A percentile compares a stretch with the other conserved stretches of the same genome.
phyloP scores from a whole-genome alignment of 2,113 vertebrate species.

The Mystacornis crossleyi region DNA sequence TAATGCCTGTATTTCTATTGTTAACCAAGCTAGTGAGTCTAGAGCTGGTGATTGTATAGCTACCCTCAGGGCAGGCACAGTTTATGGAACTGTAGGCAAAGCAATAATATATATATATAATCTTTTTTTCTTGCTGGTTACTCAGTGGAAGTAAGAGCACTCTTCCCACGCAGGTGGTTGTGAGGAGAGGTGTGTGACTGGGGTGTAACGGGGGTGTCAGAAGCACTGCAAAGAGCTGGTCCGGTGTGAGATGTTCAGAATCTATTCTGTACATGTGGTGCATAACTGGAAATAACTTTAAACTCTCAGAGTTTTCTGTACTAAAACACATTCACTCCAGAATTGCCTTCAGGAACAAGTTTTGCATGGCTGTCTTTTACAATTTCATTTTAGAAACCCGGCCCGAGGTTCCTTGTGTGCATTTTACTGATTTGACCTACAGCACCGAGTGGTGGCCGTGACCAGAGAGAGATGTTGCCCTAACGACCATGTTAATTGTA shows the following conservation, averaged over 20 bases:
- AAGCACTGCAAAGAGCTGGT: not conserved
- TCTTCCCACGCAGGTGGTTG: not conserved
- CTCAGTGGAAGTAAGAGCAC: not conserved
- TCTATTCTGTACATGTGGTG: not conserved
- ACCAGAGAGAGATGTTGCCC: not conserved
- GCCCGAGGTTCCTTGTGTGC: not conserved
- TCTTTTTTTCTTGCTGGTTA: not conserved
- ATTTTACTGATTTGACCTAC: not conserved
- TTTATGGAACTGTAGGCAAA: not conserved
- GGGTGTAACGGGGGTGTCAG: not conserved
- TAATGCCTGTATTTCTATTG: not conserved
- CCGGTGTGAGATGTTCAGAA: not conserved
- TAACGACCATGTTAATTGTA: not conserved
- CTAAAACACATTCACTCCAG: not conserved
- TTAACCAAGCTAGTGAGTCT: not conserved
- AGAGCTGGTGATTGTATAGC: not conserved
- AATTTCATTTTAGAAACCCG: not conserved
- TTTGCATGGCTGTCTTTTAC: rapidly evolving
- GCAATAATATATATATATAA: not conserved
- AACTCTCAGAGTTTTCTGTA: not conserved
- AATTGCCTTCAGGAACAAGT: not conserved
- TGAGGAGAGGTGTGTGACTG: not conserved
- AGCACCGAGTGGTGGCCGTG: not conserved
- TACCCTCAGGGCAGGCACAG: not conserved
- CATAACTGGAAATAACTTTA: not conserved